Percentiles rank a stretch among this genome's conserved stretches.
These are phyloP conservation scores for Polietes domitor DNA, from an alignment of 2,888 invertebrate species.

Conservation along the genomic window DNA sequence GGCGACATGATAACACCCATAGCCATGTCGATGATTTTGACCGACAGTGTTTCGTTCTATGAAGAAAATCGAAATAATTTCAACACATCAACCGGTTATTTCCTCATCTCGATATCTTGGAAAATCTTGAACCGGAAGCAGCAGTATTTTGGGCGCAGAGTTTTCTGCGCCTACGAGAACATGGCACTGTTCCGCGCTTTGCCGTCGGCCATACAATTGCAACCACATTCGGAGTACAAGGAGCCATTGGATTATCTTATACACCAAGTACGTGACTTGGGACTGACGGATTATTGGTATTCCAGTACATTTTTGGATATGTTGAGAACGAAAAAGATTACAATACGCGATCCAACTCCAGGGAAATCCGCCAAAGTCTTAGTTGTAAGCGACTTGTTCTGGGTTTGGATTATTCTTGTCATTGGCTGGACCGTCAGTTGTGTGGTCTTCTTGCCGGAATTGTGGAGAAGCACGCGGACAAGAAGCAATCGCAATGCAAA, in stretches of 20 bases:
- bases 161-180: slow-evolving; percentile 20
- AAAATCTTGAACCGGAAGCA: slow-evolving; percentile 28
- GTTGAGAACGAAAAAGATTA: slow-evolving; percentile 48
- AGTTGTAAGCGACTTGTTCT: slow-evolving; percentile 42
- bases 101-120: slow-evolving; percentile 29
- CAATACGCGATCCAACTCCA: slow-evolving; percentile 35
- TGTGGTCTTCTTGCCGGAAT: too few relatives aligned
- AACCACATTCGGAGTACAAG: slow-evolving; percentile 30
- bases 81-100: slow-evolving; percentile 46
- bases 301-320: slow-evolving; percentile 53
- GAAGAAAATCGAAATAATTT: slow-evolving; percentile 30
- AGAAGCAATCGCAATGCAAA: too few relatives aligned
- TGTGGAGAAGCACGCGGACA: too few relatives aligned
- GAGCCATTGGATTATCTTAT: slow-evolving; percentile 40
- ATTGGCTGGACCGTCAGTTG: slow-evolving; percentile 19
- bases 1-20: background rate
- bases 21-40: too few relatives aligned
- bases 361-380: background rate
- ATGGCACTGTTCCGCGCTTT: background rate
- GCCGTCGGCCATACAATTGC: background rate
- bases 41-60: background rate
- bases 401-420: slow-evolving; percentile 54
- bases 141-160: background rate
- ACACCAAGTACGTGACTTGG: slow-evolving; percentile 45
- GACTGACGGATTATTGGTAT: slow-evolving; percentile 58